Evolutionary conservation across 2,797 vertebrate species (phyloP), one percentile per base, ranked within the genome.

Genomic region (Toxotes lorentzi): DNA sequence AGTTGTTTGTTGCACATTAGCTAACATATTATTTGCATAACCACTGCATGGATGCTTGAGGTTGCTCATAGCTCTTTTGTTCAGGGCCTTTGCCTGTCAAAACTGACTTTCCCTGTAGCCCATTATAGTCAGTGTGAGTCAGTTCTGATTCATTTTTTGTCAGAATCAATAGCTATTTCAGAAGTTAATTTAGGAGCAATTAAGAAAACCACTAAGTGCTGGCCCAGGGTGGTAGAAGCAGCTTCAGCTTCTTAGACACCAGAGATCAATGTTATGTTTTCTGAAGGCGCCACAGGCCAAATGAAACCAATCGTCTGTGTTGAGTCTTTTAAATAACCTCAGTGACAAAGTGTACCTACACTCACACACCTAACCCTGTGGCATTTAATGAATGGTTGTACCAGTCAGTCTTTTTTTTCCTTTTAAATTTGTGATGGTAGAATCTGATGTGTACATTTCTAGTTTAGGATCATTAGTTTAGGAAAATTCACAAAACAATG

Each of bases 111-210:
- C 21, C 23, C 16, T 35, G 43, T 12, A 34, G 24, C 23, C 17
- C 27, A 4, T 48, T n/a, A 51, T 3, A 38, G 30, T 24, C 27
- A 30, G 27, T 30, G 27, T 30, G 32, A 67, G n/a, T 24, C 32
- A 50, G 17, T 13, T 58, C 35, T 50, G 64, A 57, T 58, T 51
- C 58, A 23, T 7, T 30, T 24, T 35, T 32, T 40, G 13, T 53
- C n/a, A 35, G 30, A 54, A 68, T 67, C 74, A 64, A n/a, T 61
- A 70, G 24, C 40, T 58, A 8, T 51, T 35, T 61, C 11, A 11
- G 6, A 68, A 27, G 48, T 58, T 58, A 50, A 47, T 75, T 69
- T 40, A n/a, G 10, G 6, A 71, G 57, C 51, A 66, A 43, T 65
- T 72, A 50, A 32, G 21, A 13, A 48, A 17, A 48, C 38, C 5